Percentiles rank a stretch among this genome's conserved stretches.
Conservation (phyloP, 2,888 invertebrate species). For the Leptodirus hochenwartii region DNA sequence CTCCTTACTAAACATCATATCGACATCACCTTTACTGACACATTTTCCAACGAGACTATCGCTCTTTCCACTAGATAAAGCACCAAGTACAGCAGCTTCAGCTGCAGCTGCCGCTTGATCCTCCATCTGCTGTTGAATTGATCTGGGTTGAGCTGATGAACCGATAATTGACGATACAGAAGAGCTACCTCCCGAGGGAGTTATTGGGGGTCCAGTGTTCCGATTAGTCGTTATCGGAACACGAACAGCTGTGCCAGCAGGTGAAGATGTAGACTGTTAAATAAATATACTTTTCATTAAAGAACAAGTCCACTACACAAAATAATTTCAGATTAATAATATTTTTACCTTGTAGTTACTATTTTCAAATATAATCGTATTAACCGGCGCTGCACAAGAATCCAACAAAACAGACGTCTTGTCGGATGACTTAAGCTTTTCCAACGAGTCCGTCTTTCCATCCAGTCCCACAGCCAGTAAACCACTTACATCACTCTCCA, state of each 20-base stretch:
- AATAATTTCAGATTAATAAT: too few species aligned
- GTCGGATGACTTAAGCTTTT: conserved; percentile 19
- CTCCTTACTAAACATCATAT: conserved; percentile 54
- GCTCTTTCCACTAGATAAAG: too few species aligned
- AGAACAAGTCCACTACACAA: too few species aligned
- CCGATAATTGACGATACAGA: conserved; percentile 19
- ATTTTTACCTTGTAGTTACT: conserved; percentile 76
- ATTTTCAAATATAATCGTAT: conserved; percentile 82
- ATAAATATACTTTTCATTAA: too few species aligned
- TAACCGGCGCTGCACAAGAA: too few species aligned
- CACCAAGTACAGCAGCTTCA: conserved; percentile 5
- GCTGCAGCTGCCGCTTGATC: conserved; percentile 8
- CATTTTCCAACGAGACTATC: too few species aligned
- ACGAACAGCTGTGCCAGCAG: too few species aligned
- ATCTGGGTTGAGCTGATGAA: background rate
- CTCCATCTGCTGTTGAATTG: conserved; percentile 8
- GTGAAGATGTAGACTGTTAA: too few species aligned
- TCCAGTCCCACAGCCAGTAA: conserved; percentile 22
- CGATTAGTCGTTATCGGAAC: too few species aligned
- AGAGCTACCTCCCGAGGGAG: too few species aligned
- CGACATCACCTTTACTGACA: conserved; percentile 34
- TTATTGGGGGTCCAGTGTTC: too few species aligned
- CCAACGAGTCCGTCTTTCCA: conserved; percentile 14
- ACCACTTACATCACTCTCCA: conserved; percentile 6
- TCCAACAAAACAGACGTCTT: conserved; percentile 30